Conservation (phyloP, 2,888 invertebrate genomes). For the Ichneumon xanthorius region DNA sequence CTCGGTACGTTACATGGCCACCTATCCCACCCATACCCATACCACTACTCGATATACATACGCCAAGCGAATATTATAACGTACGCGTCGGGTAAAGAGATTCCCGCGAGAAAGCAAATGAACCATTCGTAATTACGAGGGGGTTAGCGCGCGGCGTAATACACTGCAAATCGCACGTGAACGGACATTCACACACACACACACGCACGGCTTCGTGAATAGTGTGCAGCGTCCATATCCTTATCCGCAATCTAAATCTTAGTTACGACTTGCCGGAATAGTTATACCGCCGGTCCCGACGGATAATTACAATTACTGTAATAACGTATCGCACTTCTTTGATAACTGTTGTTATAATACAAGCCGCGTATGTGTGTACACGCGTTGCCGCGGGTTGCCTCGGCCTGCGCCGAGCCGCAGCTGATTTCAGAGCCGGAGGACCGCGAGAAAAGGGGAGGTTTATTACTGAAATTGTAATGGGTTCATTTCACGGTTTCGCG, state of each 20-base stretch:
- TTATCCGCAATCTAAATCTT: slow-evolving; percentile 77
- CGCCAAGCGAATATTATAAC: neutral
- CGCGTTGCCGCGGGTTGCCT: slow-evolving; percentile 43
- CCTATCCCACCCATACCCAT: slow-evolving; percentile 4
- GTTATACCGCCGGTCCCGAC: slow-evolving; percentile 63
- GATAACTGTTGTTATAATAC: slow-evolving; percentile 70
- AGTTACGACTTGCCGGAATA: slow-evolving; percentile 72
- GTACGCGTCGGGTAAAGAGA: slow-evolving; percentile 66
- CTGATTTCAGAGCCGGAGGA: slow-evolving; percentile 30
- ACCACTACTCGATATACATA: slow-evolving; percentile 19
- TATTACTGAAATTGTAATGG: slow-evolving; percentile 59
- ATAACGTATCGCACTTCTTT: slow-evolving; percentile 70
- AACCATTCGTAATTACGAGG: slow-evolving; percentile 75
- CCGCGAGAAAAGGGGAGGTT: slow-evolving; percentile 20
- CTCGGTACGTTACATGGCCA: slow-evolving; percentile 4
- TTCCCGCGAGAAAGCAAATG: slow-evolving; percentile 75
- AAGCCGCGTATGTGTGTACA: slow-evolving; percentile 31
- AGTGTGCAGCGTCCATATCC: slow-evolving; percentile 66
- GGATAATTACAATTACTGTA: slow-evolving; percentile 76
- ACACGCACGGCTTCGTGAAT: neutral
- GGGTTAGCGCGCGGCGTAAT: slow-evolving; percentile 69
- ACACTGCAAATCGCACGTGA: slow-evolving; percentile 56
- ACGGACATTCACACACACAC: slow-evolving; percentile 23
- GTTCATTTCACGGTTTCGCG: slow-evolving; percentile 55
- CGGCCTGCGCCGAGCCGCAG: slow-evolving; percentile 15